These are phyloP conservation scores for Toxotes chatareus DNA, from an alignment of 2,113 vertebrate species.

Conservation along the genomic window DNA sequence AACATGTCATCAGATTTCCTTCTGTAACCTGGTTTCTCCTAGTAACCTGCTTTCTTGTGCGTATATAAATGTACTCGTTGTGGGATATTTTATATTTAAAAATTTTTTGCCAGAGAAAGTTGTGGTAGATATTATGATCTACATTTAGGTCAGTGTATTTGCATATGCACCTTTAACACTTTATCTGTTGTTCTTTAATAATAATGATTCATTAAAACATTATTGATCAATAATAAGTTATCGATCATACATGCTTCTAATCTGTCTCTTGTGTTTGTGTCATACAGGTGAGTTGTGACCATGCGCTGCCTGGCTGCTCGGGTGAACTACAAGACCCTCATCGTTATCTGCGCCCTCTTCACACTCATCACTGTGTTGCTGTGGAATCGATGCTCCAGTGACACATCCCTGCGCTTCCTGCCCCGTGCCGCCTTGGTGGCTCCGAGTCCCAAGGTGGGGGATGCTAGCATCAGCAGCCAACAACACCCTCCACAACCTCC, in stretches of 20 bases:
- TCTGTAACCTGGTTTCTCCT: not conserved
- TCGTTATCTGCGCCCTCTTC: slow-evolving; percentile 93
- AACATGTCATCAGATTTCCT: not conserved
- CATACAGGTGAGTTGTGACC: slow-evolving; percentile 89
- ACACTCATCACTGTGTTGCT: slow-evolving; percentile 92
- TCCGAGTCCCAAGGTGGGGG: slow-evolving; percentile 81
- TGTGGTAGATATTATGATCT: not conserved
- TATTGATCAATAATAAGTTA: not conserved
- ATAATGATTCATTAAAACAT: not conserved
- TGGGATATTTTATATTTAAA: not conserved
- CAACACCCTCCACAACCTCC: slow-evolving; percentile 87
- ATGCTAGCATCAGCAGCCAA: slow-evolving; percentile 79
- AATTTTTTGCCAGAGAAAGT: not conserved
- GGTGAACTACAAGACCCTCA: slow-evolving; percentile 97
- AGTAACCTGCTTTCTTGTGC: not conserved
- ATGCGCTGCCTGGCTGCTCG: slow-evolving; percentile 98
- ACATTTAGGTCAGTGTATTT: not conserved
- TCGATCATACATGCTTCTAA: not conserved
- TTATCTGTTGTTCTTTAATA: not conserved
- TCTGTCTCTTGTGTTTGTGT: slow-evolving; percentile 26
- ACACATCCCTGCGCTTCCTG: slow-evolving; percentile 81
- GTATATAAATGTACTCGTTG: not conserved
- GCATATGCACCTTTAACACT: not conserved
- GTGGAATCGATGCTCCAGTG: slow-evolving; percentile 94
- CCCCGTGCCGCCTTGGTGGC: slow-evolving; percentile 67